Evolutionary conservation across 2,888 invertebrate genomes (phyloP).

Genomic region (Erebia palarica): DNA sequence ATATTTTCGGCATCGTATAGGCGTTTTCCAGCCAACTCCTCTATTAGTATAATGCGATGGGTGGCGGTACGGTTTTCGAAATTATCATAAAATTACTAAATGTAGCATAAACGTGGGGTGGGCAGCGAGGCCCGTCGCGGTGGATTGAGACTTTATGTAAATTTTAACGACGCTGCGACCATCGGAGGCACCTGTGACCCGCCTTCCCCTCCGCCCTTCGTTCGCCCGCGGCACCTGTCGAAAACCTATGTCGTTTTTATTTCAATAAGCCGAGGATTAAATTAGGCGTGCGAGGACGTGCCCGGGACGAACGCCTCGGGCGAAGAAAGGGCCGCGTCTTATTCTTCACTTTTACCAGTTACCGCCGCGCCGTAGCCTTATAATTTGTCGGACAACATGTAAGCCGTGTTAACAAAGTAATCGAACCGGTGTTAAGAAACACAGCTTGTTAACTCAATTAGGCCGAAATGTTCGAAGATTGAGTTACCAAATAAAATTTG

Average conservation of each 20-base stretch:
- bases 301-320: constrained; percentile 51
- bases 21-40: constrained; percentile 67
- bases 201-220: constrained; percentile 57
- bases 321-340: constrained; percentile 53
- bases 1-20: constrained; percentile 65
- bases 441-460: constrained; percentile 25
- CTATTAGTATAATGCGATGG: constrained; percentile 83
- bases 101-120: constrained; percentile 82
- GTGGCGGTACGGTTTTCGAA: constrained; percentile 80
- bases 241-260: constrained; percentile 82
- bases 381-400: constrained; percentile 40
- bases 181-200: constrained; percentile 80
- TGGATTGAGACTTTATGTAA: constrained; percentile 83
- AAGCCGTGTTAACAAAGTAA: constrained; percentile 40
- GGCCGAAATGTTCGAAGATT: constrained; percentile 23
- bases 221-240: constrained; percentile 75
- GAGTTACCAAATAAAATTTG: constrained; percentile 18
- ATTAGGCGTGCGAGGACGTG: constrained; percentile 77
- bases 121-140: constrained; percentile 73
- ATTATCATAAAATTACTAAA: constrained; percentile 84
- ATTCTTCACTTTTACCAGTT: constrained; percentile 47
- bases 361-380: constrained; percentile 16
- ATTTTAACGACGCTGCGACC: constrained; percentile 83
- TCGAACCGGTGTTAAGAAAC: constrained; percentile 22
- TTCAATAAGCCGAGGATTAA: constrained; percentile 81